Evolutionary conservation across 2,888 invertebrate genomes (phyloP).

Genomic region (Dromius quadrimaculatus): DNA sequence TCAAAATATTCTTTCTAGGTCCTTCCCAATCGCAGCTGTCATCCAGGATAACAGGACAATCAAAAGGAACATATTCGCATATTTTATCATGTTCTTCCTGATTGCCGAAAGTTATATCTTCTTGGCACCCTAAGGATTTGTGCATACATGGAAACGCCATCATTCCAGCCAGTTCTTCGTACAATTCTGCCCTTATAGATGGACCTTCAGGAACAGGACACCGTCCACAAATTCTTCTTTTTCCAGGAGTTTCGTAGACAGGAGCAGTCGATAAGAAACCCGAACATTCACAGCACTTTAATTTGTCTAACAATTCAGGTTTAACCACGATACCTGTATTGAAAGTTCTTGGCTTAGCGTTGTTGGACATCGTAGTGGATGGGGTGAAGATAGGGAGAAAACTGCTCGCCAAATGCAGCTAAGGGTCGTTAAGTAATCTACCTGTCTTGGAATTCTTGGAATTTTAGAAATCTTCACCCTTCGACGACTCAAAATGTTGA

Average conservation of each 20-base stretch:
- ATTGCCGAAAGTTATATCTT: neutral
- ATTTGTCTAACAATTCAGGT: neutral
- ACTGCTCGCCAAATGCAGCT: no score
- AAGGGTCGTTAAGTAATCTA: no score
- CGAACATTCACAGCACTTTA: slow-evolving; percentile 9
- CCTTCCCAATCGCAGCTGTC: slow-evolving; percentile 11
- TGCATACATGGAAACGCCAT: slow-evolving; percentile 12
- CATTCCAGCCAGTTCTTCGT: slow-evolving; percentile 21
- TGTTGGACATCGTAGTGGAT: no score
- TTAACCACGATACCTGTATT: no score
- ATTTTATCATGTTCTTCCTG: neutral
- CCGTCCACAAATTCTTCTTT: slow-evolving; percentile 6
- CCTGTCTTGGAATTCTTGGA: no score
- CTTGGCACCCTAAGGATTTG: neutral
- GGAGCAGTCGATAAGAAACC: slow-evolving; percentile 6
- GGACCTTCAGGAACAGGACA: neutral
- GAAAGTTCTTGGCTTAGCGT: no score
- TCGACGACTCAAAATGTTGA: no score
- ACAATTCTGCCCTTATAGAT: slow-evolving; percentile 3
- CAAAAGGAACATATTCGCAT: neutral
- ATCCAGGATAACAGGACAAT: slow-evolving; percentile 7
- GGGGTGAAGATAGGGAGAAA: no score
- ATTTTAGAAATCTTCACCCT: no score
- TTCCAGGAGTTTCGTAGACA: neutral
- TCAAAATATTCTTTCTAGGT: slow-evolving; percentile 6